Base-by-base conservation (phyloP, 2,888 invertebrate species). In the Physocephala rufipes region DNA sequence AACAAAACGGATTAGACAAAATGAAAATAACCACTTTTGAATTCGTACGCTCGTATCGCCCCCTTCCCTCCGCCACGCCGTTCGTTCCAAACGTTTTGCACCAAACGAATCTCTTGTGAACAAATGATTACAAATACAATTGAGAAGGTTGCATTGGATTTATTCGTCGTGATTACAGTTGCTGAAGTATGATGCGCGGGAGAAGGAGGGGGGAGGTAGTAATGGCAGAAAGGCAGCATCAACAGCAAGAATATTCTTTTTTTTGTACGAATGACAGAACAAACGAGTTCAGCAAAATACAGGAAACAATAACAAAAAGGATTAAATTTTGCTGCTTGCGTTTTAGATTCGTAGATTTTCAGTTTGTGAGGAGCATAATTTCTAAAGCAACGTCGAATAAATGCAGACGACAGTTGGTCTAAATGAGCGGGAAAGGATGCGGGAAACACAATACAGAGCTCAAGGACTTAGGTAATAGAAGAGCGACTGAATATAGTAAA, bases 241-340 rank as follows among this genome's bases (percentile, higher is more conserved):
- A 21, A 24, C 53, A 53, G 53, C 19, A 36, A 9, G 9, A n/a
- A n/a, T n/a, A n/a, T n/a, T n/a, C n/a, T 51, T 24, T 3, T 13
- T 21, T 24, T 55, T 55, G 21, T 55, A 24, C 21, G 53, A 28
- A 28, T 36, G 36, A 9, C 36, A 19, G 55, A 16, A 26, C 55
- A 26, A 26, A 19, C 21, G 47, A 63, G 26, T 21, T 45, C 45
- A 47, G 47, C 45, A 47, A 59, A 63, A 45, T 47, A 12, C 47
- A 59, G 67, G 59, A 67, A 67, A 59, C 67, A 67, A 67, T 67
- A 67, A 67, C 59, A 59, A 59, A 47, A 67, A 67, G 67, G 67
- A 67, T 67, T 67, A 67, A 47, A 58, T 30, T 47, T 26, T 15
- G 58, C 28, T 47, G 30, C 67, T 45, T 43, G n/a, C n/a, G n/a